Percentiles rank a stretch among this genome's conserved stretches.
Evolutionary conservation across 2,888 invertebrate species (phyloP).

Genomic region (Lasioglossum leucozonium): DNA sequence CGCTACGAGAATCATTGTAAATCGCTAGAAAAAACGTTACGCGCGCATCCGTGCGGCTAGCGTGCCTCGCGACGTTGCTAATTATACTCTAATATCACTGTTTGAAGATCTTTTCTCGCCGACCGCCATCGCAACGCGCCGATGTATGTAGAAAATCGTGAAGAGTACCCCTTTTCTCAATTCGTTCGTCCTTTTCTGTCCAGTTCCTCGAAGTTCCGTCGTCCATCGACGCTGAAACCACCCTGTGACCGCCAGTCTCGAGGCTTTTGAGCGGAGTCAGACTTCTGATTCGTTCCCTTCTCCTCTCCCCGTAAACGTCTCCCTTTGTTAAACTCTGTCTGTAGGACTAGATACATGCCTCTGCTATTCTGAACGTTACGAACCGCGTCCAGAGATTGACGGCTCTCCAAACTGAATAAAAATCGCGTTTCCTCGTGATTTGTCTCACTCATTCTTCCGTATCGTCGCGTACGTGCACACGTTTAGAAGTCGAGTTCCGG

Average conservation of each 20-base stretch:
- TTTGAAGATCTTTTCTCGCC: constrained; percentile 31
- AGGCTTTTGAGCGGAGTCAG: constrained; percentile 52
- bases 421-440: neutral
- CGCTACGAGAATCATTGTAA: constrained; percentile 39
- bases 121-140: constrained; percentile 29
- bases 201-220: neutral
- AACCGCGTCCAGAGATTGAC: constrained; percentile 30
- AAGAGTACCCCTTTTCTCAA: constrained; percentile 13
- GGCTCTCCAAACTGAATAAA: constrained; percentile 27
- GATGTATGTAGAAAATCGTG: constrained; percentile 38
- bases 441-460: neutral
- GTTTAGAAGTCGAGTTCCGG: constrained; percentile 25
- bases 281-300: constrained; percentile 32
- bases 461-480: neutral
- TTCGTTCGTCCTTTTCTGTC: neutral
- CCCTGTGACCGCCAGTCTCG: constrained; percentile 62
- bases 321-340: constrained; percentile 6
- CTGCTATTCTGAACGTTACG: constrained; percentile 52
- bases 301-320: neutral
- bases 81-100: constrained; percentile 65
- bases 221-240: constrained; percentile 25
- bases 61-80: constrained; percentile 32
- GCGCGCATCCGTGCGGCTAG: constrained; percentile 30
- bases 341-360: constrained; percentile 54
- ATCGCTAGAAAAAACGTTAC: constrained; percentile 44